Base-by-base conservation (phyloP, 2,113 vertebrate genomes). In the Colaptes auratus region DNA sequence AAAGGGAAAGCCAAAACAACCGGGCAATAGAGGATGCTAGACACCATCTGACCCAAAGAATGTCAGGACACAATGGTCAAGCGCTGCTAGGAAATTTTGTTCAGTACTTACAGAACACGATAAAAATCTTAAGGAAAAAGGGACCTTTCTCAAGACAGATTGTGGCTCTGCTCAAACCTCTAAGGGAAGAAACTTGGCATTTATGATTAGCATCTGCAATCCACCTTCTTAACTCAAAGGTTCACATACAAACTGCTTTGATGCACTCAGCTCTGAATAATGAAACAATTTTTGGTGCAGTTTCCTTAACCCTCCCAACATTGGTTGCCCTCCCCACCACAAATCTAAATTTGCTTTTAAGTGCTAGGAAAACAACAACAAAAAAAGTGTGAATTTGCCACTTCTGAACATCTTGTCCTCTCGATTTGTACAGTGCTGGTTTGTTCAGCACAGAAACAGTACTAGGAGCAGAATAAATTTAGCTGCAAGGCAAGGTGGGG, bases 401-500 rank as follows among this genome's bases (percentile, higher is more conserved):
- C 89, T 96, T 95, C 94, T 95, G 93, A 97, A 96, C 92, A 97
- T 97, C 93, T 96, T 94, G 95, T 96, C 89, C 92, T 94, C 85
- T 79, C 92, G 82, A 89, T 96, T 92, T 92, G 89, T 92, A 83
- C 87, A 64, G 69, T 39, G 75, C 77, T 90, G 64, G 65, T 73
- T 92, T 91, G 83, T 75, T 92, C 87, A 74, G 92, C 52, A n/a
- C 86, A 93, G 86, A 85, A 86, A 63, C 78, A 60, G 81, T 39
- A 89, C 48, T 25, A 75, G 39, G 71, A 94, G 33, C 71, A 89
- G 90, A 92, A 86, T 87, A 96, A n/a, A 96, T 93, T 86, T 96
- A 91, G 82, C 82, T 55, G n/a, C 42, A 25, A 91, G 65, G 71
- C 6, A 14, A 17, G 9, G 15, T 25, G 74, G 74, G 31, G 44